These are phyloP conservation scores for Drosophila pseudoobscura DNA, from an alignment of 1,140 invertebrate genomes.

Conservation along the genomic window DNA sequence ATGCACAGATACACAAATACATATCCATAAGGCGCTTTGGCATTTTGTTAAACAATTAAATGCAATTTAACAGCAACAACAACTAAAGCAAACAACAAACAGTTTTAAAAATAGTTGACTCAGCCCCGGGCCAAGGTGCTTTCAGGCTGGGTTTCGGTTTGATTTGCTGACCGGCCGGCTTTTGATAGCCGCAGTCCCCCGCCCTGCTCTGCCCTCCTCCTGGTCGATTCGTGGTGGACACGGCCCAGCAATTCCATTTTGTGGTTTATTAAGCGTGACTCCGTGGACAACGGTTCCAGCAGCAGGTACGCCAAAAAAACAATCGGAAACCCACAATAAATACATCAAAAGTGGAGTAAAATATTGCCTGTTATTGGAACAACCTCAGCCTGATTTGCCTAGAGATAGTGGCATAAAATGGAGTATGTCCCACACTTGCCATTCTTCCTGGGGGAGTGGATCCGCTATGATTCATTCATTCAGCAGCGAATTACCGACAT, in stretches of 20 bases:
- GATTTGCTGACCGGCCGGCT: conserved; percentile 67
- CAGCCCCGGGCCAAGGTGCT: conserved; percentile 64
- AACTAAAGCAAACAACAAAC: too few species aligned
- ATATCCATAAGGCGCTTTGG: conserved; percentile 49
- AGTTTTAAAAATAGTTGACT: conserved; percentile 60
- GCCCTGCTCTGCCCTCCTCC: too few species aligned
- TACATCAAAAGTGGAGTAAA: conserved; percentile 14
- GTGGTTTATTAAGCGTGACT: conserved; percentile 79
- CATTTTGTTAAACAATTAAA: conserved; percentile 81
- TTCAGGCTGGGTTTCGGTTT: conserved; percentile 12
- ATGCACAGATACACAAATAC: conserved; percentile 13
- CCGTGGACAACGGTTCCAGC: conserved; percentile 67
- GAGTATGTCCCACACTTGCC: neutral
- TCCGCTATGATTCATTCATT: conserved; percentile 23
- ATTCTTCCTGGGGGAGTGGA: neutral
- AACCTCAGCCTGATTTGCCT: conserved; percentile 10
- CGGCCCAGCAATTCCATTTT: conserved; percentile 72
- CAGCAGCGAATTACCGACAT: conserved; percentile 20
- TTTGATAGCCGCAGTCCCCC: conserved; percentile 47
- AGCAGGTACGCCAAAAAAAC: conserved; percentile 57
- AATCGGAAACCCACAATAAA: conserved; percentile 45
- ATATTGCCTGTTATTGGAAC: conserved; percentile 20
- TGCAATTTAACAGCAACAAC: conserved; percentile 63
- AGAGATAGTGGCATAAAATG: neutral
- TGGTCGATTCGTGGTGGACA: neutral